Conservation (phyloP, 2,888 invertebrate species). For the Notocelia uddmanniana region DNA sequence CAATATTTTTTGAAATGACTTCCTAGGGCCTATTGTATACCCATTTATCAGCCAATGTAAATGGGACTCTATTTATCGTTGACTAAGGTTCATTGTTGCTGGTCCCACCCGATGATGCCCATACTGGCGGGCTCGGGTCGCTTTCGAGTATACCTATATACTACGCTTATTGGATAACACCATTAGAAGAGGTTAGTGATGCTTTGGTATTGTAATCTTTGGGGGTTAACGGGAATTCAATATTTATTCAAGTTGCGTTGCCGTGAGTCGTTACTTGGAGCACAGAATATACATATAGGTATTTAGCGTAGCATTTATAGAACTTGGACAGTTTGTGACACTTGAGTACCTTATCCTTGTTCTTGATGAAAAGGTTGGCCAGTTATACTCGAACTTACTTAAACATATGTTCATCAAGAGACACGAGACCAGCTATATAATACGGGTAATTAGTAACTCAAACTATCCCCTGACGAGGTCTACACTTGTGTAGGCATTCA, state of each 20-base stretch:
- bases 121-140: constrained; percentile 26
- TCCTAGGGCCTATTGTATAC: too few species aligned
- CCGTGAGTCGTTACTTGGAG: background rate
- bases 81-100: constrained; percentile 14
- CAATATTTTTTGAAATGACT: background rate
- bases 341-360: too few species aligned
- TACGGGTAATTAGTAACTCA: too few species aligned
- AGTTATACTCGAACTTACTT: too few species aligned
- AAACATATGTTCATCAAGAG: too few species aligned
- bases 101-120: constrained; percentile 25
- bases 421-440: too few species aligned
- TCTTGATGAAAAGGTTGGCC: too few species aligned
- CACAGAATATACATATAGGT: too few species aligned
- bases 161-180: constrained; percentile 38
- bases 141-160: constrained; percentile 36
- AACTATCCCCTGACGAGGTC: too few species aligned
- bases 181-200: constrained; percentile 24
- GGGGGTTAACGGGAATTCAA: constrained; percentile 9
- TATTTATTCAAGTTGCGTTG: background rate
- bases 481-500: too few species aligned
- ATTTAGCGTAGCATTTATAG: too few species aligned
- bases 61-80: constrained; percentile 10
- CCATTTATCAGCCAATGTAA: constrained; percentile 19
- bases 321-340: too few species aligned
- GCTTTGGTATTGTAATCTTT: constrained; percentile 29